Evolutionary conservation across 2,888 invertebrate genomes (phyloP).

Genomic region (Torymus aiolomorphi): DNA sequence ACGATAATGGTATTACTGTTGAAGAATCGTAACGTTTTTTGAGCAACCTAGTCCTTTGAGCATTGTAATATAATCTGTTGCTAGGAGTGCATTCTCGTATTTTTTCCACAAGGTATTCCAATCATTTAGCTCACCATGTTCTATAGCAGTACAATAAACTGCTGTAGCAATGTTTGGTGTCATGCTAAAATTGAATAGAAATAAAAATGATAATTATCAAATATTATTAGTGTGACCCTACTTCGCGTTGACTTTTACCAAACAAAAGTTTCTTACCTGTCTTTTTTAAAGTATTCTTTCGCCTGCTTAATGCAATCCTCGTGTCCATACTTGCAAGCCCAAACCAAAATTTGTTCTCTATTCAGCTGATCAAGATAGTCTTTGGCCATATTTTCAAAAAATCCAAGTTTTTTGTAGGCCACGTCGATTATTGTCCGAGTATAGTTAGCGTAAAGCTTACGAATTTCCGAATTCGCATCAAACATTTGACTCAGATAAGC

Average conservation of each 20-base stretch:
- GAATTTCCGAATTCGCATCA: conserved; percentile 49
- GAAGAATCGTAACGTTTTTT: conserved; percentile 70
- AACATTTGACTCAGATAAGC: conserved; percentile 68
- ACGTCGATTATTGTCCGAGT: conserved; percentile 75
- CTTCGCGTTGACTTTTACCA: neutral
- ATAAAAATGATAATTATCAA: neutral
- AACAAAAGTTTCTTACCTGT: conserved; percentile 16
- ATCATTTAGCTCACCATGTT: conserved; percentile 79
- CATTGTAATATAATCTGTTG: conserved; percentile 76
- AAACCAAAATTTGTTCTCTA: conserved; percentile 76
- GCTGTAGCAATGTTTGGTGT: conserved; percentile 81
- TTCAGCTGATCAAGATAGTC: conserved; percentile 78
- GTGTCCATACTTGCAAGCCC: conserved; percentile 79
- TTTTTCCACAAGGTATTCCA: conserved; percentile 83
- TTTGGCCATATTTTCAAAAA: conserved; percentile 60
- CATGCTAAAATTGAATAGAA: conserved; percentile 72
- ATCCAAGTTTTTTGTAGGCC: conserved; percentile 77
- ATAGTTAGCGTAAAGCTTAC: conserved; percentile 54
- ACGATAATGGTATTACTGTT: conserved; percentile 69
- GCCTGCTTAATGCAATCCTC: conserved; percentile 77
- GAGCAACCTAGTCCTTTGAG: conserved; percentile 78
- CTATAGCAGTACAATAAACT: conserved; percentile 87
- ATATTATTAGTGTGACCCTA: neutral
- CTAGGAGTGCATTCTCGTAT: conserved; percentile 79
- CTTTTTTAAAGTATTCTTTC: conserved; percentile 13